Conservation (phyloP, 1,140 invertebrate genomes). For the Pseudomyrmex flavicornis region DNA sequence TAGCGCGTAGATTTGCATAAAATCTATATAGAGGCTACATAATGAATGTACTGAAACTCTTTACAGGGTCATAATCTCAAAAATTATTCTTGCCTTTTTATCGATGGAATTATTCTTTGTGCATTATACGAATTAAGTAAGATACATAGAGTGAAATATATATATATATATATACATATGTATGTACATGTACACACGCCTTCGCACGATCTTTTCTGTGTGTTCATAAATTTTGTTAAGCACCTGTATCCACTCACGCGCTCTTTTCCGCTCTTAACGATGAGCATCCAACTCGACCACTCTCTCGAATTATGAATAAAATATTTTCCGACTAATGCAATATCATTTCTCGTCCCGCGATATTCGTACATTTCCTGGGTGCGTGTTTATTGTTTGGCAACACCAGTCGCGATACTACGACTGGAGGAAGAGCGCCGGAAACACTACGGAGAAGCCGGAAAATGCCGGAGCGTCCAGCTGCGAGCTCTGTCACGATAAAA, state of each 20-base stretch:
- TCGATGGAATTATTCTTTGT: neutral
- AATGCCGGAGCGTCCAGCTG: constrained; percentile 24
- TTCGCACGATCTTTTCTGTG: neutral
- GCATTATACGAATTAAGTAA: constrained; percentile 10
- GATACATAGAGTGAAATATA: neutral
- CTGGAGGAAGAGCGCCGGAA: neutral
- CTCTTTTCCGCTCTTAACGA: neutral
- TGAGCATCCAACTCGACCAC: neutral
- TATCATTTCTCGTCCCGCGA: too few relatives aligned
- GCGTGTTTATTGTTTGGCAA: constrained; percentile 19
- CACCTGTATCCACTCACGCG: too few relatives aligned
- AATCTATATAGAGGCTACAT: neutral
- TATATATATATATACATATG: too few relatives aligned
- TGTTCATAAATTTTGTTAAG: too few relatives aligned
- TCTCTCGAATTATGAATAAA: constrained; percentile 10
- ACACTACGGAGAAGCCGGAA: neutral
- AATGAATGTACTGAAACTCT: neutral
- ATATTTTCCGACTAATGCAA: neutral
- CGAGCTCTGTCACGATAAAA: constrained; percentile 35
- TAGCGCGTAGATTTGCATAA: neutral
- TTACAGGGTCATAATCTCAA: neutral
- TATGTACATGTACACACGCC: too few relatives aligned
- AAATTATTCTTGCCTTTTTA: constrained; percentile 5
- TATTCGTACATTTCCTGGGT: neutral
- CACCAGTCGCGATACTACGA: neutral